Evolutionary conservation across 2,888 invertebrate genomes (phyloP).

Genomic region (Cacoxenus indagator): DNA sequence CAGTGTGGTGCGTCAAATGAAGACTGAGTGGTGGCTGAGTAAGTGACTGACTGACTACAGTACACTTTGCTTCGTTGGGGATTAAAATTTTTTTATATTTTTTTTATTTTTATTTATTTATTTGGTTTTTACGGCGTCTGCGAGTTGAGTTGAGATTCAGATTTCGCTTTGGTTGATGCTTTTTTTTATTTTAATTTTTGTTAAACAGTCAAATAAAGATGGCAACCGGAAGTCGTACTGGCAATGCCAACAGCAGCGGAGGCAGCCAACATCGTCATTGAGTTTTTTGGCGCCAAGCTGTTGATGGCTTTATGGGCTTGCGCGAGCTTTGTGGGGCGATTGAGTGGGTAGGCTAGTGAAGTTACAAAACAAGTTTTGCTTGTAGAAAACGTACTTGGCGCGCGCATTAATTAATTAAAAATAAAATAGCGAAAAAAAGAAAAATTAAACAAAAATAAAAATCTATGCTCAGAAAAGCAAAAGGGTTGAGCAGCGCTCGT

Average conservation of each 20-base stretch:
- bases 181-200: neutral
- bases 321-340: neutral
- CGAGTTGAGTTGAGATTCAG: neutral
- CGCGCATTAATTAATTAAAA: conserved; percentile 69
- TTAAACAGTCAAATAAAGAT: conserved; percentile 23
- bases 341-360: conserved; percentile 21
- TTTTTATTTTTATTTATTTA: neutral
- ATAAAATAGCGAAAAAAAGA: conserved; percentile 49
- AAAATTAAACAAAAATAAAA: conserved; percentile 15
- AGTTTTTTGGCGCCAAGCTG: conserved; percentile 39
- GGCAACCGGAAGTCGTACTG: conserved; percentile 24
- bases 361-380: conserved; percentile 65
- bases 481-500: neutral
- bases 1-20: neutral
- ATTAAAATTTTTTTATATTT: neutral
- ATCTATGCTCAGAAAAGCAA: neutral
- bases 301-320: neutral
- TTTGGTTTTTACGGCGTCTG: neutral
- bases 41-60: neutral
- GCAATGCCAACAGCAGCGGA: conserved; percentile 8
- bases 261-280: conserved; percentile 20
- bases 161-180: neutral
- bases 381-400: conserved; percentile 67
- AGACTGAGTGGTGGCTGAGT: neutral
- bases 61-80: neutral